Evolutionary conservation across 2,797 vertebrate genomes (phyloP).

Genomic region (Myotis planiceps): DNA sequence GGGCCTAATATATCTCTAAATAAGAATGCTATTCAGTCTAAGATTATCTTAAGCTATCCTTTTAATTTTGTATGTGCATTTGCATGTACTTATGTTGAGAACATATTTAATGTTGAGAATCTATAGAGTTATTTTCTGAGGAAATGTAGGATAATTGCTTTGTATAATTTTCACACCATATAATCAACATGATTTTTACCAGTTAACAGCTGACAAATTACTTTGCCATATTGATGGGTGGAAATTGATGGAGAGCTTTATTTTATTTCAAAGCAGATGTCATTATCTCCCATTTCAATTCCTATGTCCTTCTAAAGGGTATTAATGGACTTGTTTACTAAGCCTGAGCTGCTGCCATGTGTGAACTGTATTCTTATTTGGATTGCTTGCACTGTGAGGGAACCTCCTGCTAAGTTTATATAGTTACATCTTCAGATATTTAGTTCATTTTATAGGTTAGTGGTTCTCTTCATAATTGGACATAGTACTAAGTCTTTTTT

Average conservation of each 20-base stretch:
- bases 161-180: conserved; percentile 48
- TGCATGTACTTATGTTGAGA: background rate
- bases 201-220: conserved; percentile 30
- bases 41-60: background rate
- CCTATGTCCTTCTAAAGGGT: background rate
- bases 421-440: background rate
- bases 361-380: background rate
- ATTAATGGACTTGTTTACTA: conserved; percentile 16
- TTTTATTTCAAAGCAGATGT: background rate
- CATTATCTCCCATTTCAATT: background rate
- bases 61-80: background rate
- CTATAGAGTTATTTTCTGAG: conserved; percentile 58
- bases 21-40: background rate
- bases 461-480: background rate
- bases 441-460: background rate
- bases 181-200: conserved; percentile 51
- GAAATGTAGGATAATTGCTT: background rate
- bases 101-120: background rate
- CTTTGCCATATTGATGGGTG: background rate
- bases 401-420: background rate
- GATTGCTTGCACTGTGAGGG: background rate
- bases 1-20: background rate
- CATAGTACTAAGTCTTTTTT: background rate
- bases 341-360: background rate
- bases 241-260: background rate